A percentile compares a stretch with the other conserved stretches of the same genome.
phyloP scores from a whole-genome alignment of 1,140 invertebrate species.

The Lasaia peninsularis region DNA sequence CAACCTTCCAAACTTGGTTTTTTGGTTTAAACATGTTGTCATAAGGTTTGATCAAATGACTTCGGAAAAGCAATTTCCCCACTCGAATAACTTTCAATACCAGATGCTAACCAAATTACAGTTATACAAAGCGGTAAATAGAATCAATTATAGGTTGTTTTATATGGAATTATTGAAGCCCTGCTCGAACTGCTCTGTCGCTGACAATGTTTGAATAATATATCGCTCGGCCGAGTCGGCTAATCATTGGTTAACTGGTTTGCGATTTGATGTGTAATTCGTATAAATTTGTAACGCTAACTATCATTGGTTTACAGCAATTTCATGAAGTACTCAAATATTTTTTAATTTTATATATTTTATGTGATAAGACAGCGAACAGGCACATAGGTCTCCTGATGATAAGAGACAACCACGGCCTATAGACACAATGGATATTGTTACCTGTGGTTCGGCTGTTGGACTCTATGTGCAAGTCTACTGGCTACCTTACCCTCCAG shows the following conservation, averaged over 20 bases:
- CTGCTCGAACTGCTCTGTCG: constrained; percentile 23
- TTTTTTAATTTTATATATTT: no score
- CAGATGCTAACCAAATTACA: constrained; percentile 18
- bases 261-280: constrained; percentile 18
- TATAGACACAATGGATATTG: no score
- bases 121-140: constrained; percentile 21
- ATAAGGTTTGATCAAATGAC: neutral
- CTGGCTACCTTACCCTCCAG: no score
- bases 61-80: neutral
- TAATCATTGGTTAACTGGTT: constrained; percentile 25
- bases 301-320: neutral
- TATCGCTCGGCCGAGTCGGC: constrained; percentile 24
- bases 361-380: no score
- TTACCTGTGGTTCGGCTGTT: no score
- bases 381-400: no score
- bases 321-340: no score
- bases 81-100: neutral
- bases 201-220: constrained; percentile 38
- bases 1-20: no score
- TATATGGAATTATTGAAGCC: constrained; percentile 33
- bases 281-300: constrained; percentile 8
- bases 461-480: no score
- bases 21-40: no score
- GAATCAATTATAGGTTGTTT: constrained; percentile 30
- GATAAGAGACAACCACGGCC: no score